Evolutionary conservation across 2,888 invertebrate species (phyloP).

Genomic region (Noctua fimbriata): DNA sequence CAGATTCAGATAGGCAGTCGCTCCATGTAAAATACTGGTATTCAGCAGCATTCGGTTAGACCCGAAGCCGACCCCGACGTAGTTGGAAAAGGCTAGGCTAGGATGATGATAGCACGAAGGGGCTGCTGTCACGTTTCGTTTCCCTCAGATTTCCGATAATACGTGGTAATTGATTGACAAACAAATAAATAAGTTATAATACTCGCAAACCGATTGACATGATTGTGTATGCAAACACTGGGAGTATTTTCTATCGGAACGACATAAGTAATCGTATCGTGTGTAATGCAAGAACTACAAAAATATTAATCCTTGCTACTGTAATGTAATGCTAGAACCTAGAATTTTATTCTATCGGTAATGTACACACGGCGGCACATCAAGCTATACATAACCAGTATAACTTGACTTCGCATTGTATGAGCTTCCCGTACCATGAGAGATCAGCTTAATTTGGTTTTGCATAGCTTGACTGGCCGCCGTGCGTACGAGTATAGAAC

Average conservation of each 20-base stretch:
- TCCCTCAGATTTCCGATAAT: constrained; percentile 38
- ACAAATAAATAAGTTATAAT: constrained; percentile 45
- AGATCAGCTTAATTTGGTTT: too few species aligned
- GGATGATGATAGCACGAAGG: constrained; percentile 32
- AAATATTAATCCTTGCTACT: constrained; percentile 32
- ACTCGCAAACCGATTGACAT: constrained; percentile 48
- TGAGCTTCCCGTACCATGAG: too few species aligned
- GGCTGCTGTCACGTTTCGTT: constrained; percentile 40
- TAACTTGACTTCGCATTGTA: too few species aligned
- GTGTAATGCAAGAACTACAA: constrained; percentile 27
- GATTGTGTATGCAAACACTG: constrained; percentile 50
- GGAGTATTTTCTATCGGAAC: constrained; percentile 28
- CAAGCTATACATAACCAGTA: too few species aligned
- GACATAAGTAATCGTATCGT: constrained; percentile 25
- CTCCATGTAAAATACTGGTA: not conserved
- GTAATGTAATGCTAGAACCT: constrained; percentile 22
- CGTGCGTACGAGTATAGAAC: constrained; percentile 29
- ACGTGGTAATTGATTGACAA: constrained; percentile 52
- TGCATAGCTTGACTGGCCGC: too few species aligned
- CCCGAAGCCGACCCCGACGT: not conserved
- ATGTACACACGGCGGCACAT: too few species aligned
- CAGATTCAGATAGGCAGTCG: not conserved
- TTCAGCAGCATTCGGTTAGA: not conserved
- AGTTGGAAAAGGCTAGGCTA: not conserved
- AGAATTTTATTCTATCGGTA: constrained; percentile 27